These are phyloP conservation scores for Lepidochrysops patricia DNA, from an alignment of 2,888 invertebrate species.

Conservation along the genomic window DNA sequence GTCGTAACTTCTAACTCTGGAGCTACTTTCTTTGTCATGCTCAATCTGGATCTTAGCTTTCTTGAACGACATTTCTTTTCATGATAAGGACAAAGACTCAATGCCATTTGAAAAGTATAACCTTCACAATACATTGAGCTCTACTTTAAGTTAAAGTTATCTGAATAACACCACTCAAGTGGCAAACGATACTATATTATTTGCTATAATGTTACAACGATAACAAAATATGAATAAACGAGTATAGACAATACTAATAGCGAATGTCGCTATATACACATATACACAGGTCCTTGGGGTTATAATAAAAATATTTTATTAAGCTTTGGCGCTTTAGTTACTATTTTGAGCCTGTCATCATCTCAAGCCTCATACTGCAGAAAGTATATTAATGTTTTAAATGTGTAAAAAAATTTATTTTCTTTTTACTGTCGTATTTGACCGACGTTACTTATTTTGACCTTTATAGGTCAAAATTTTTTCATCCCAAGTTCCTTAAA, in stretches of 20 bases:
- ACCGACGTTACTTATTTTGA: neutral
- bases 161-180: too few relatives aligned
- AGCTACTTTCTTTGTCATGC: slow-evolving; percentile 2
- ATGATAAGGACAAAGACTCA: neutral
- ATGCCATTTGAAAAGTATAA: neutral
- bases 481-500: neutral
- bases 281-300: too few relatives aligned
- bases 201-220: too few relatives aligned
- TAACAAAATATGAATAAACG: too few relatives aligned
- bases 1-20: neutral
- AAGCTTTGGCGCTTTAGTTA: neutral
- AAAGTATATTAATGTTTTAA: too few relatives aligned
- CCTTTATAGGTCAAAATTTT: neutral
- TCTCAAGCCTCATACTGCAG: too few relatives aligned
- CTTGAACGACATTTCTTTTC: neutral
- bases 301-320: too few relatives aligned
- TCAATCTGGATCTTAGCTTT: neutral
- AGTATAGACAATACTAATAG: too few relatives aligned
- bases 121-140: neutral
- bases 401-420: too few relatives aligned
- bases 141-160: neutral
- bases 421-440: neutral
- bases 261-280: too few relatives aligned
- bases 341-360: neutral
- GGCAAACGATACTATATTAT: too few relatives aligned